Conservation (phyloP, 2,888 invertebrate species). For the Eristalis arbustorum region DNA sequence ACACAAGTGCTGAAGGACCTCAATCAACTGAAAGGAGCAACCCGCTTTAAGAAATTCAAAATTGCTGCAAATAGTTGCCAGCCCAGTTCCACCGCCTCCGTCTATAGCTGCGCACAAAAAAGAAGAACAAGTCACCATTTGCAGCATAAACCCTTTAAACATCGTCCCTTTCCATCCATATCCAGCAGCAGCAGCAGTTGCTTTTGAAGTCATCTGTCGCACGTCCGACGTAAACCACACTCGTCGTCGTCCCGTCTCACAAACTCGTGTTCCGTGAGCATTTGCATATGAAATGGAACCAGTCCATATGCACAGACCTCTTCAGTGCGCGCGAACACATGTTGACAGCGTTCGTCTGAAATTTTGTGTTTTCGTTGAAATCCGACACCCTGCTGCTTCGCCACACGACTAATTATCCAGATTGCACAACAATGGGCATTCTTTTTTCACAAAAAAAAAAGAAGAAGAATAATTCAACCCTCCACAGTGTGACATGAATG, state of each 20-base stretch:
- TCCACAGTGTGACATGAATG: conserved; percentile 36
- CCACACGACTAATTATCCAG: conserved; percentile 64
- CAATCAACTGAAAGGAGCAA: too few relatives aligned
- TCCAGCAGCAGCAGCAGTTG: too few relatives aligned
- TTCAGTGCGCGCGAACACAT: conserved; percentile 41
- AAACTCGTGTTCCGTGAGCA: conserved; percentile 19
- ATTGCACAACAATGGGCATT: conserved; percentile 43
- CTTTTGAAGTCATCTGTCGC: conserved; percentile 25
- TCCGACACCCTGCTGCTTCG: conserved; percentile 52
- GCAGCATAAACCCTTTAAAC: too few relatives aligned
- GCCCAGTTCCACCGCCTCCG: too few relatives aligned
- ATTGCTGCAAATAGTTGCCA: too few relatives aligned
- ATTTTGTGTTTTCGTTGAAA: conserved; percentile 17
- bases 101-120: too few relatives aligned
- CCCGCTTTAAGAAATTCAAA: too few relatives aligned
- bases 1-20: too few relatives aligned
- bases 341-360: conserved; percentile 54
- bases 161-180: too few relatives aligned
- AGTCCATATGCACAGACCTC: not conserved
- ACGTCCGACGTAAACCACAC: not conserved
- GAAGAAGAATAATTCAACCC: too few relatives aligned
- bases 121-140: too few relatives aligned
- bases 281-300: conserved; percentile 40
- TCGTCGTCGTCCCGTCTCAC: not conserved
- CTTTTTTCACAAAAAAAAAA: conserved; percentile 10